Evolutionary conservation across 2,888 invertebrate species (phyloP), one percentile per base, ranked within the genome.

Genomic region (Pseudococcus longispinus): DNA sequence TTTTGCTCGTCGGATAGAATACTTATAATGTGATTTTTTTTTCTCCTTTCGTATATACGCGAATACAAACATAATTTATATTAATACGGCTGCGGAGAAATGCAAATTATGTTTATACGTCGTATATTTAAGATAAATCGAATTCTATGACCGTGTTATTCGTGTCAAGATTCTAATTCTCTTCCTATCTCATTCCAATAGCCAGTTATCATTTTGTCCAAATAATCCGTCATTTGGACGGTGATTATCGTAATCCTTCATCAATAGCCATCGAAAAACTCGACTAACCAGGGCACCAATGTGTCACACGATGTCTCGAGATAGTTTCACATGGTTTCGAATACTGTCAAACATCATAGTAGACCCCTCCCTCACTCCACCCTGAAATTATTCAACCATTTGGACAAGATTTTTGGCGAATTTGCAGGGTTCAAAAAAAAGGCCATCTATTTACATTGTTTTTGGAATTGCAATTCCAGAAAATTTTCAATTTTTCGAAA

Each of bases 101-200:
- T 65, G 65, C 65, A 65, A 65, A 65, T 65, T 65, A 65, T 65
- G 23, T 65, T 65, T 65, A 65, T 65, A 65, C 26, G 65, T 65
- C 65, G 65, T 65, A 26, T 26, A 65, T 65, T 65, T 11, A 26
- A 65, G 26, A 65, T 65, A 65, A 65, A 65, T 65, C 65, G 65
- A 65, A 65, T 65, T 65, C 26, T 65, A 65, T 65, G 65, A 65
- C 65, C 55, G 55, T 65, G 65, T 65, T 65, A 65, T 65, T 65
- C 65, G 65, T 65, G 65, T 65, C 65, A 65, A 65, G 20, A 65
- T 65, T 65, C 55, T 55, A 15, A 15, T 5, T 55, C n/a, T 15
- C 44, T 15, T 46, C 15, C 44, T 46, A 46, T 13, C 8, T 46
- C 13, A 18, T 55, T 18, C n/a, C 13, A n/a, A 15, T 55, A 55